Percentiles rank a stretch among this genome's conserved stretches.
Evolutionary conservation across 2,113 vertebrate genomes (phyloP).

Genomic region (Numida meleagris): DNA sequence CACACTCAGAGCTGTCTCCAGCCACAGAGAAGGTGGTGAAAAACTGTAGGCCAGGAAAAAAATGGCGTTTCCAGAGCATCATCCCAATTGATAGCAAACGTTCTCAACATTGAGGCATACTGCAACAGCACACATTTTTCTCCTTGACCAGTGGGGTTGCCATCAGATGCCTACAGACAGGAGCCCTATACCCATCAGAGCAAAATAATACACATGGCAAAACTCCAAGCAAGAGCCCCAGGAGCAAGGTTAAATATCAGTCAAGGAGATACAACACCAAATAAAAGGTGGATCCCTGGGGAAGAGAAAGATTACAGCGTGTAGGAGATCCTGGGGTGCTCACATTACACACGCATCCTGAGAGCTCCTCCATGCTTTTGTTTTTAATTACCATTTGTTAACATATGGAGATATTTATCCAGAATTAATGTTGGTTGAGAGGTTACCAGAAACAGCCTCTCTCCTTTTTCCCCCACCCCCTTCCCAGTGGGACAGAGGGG

Average conservation of each 20-base stretch:
- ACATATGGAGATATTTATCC: constrained; percentile 67
- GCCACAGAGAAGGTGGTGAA: background rate
- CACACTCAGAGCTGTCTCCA: background rate
- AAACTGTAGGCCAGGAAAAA: background rate
- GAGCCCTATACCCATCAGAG: background rate
- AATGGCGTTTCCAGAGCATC: background rate
- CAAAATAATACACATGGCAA: background rate
- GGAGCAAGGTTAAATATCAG: constrained; percentile 34
- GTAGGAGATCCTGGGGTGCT: constrained; percentile 42
- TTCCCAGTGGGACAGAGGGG: background rate
- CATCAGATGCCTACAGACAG: background rate
- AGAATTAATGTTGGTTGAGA: constrained; percentile 48
- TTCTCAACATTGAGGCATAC: background rate
- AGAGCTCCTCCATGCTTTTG: constrained; percentile 46
- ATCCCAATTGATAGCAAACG: background rate
- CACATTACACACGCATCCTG: constrained; percentile 31
- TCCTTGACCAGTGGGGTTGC: background rate
- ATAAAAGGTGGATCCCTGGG: constrained; percentile 49
- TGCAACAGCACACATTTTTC: background rate
- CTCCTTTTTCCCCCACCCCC: background rate
- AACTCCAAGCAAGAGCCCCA: constrained; percentile 26
- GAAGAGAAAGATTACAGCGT: constrained; percentile 36
- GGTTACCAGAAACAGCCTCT: constrained; percentile 52
- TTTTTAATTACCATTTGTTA: constrained; percentile 68
- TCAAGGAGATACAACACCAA: constrained; percentile 20